Evolutionary conservation across 2,888 invertebrate genomes (phyloP), one percentile per base, ranked within the genome.

Genomic region (Drosophila subsilvestris): DNA sequence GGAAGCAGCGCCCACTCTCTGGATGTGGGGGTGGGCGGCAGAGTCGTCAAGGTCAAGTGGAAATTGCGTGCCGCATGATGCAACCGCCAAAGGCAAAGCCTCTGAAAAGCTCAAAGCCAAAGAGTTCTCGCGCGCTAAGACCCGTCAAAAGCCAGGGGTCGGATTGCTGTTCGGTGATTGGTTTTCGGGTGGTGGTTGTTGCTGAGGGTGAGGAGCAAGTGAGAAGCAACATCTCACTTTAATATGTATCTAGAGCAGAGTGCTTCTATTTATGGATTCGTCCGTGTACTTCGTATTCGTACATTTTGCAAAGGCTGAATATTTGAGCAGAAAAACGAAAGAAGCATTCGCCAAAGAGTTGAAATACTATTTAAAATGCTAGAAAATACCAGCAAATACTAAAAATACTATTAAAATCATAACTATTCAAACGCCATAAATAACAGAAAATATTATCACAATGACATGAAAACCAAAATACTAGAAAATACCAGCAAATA

Each of bases 51-150:
- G 60, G 60, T 53, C 60, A 45, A 45, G 60, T 44, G 60, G 53
- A 43, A 27, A 60, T 32, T 60, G 53, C 53, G 45, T 53, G 32
- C 60, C 53, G 54, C 45, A 60, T 53, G 45, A 53, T 60, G 60
- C 60, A 60, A 60, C 53, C 53, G 37, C 37, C 22, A 25, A 22
- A 37, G 10, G 10, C 22, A 22, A 29, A 27, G 9, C 37, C 14
- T 12, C 6, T 37, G 7, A 37, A 37, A 37, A 37, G 7, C n/a
- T 9, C n/a, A 37, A 37, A 14, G 37, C 37, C 37, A 37, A 37
- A 37, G 37, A 37, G 37, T 37, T 37, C 37, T 37, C 37, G n/a
- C 37, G 37, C 37, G 37, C 14, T 37, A 37, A 37, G n/a, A 2
- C 37, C 37, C 37, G 7, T 37, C 37, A 37, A 37, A 37, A n/a